Conservation (phyloP, 2,113 vertebrate species). For the Etia nguti region DNA sequence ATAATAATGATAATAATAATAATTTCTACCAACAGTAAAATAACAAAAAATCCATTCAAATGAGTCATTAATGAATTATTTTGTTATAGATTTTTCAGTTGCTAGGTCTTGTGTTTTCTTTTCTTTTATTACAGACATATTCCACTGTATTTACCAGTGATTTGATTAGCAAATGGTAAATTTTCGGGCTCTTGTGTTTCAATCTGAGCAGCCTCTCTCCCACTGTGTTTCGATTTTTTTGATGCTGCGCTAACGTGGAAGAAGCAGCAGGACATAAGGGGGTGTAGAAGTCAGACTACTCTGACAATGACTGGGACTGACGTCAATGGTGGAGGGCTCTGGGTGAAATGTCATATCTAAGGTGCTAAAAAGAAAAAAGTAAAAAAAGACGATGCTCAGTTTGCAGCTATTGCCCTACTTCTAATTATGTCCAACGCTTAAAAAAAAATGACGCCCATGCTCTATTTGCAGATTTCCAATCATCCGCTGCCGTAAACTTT, state of each 20-base stretch:
- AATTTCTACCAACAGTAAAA: neutral
- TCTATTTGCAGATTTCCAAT: neutral
- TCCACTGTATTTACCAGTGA: neutral
- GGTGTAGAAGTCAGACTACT: constrained; percentile 42
- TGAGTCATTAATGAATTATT: neutral
- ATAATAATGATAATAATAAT: neutral
- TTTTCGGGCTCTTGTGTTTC: neutral
- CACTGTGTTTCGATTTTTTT: constrained; percentile 11
- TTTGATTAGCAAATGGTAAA: neutral
- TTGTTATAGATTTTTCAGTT: neutral
- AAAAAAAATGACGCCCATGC: neutral
- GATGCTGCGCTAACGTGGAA: constrained; percentile 26
- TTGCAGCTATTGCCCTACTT: constrained; percentile 1
- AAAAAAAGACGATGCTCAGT: constrained; percentile 20
- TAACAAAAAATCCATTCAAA: neutral
- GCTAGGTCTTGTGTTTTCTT: neutral
- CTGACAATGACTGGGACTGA: constrained; percentile 66
- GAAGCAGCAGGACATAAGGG: constrained; percentile 18
- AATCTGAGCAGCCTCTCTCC: neutral
- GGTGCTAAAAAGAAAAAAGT: neutral
- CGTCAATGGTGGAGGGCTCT: constrained; percentile 58
- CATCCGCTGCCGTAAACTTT: neutral
- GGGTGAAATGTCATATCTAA: constrained; percentile 42
- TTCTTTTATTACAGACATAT: neutral
- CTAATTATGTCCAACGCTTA: neutral